Evolutionary conservation across 2,797 vertebrate species (phyloP).

Genomic region (Spinibarbus caldwelli): DNA sequence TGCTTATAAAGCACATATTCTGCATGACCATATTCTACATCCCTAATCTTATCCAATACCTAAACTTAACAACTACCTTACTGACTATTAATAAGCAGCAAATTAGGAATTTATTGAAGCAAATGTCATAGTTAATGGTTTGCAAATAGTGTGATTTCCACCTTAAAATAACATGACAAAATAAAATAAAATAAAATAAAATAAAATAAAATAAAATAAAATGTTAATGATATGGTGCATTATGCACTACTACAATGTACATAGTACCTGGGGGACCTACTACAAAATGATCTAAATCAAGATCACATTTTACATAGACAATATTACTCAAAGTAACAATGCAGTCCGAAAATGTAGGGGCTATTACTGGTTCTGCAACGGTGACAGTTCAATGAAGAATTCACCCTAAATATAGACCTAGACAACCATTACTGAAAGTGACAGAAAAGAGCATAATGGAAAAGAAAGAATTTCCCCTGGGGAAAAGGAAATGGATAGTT

Average conservation of each 20-base stretch:
- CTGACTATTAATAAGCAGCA: too few relatives aligned
- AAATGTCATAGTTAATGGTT: too few relatives aligned
- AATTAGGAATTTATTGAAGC: too few relatives aligned
- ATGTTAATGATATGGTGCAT: not conserved
- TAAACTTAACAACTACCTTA: too few relatives aligned
- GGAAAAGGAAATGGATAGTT: slow-evolving; percentile 54
- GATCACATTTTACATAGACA: not conserved
- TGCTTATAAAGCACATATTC: too few relatives aligned
- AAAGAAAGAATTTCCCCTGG: slow-evolving; percentile 40
- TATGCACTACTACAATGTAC: not conserved
- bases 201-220: too few relatives aligned
- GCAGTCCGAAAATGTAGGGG: slow-evolving; percentile 1
- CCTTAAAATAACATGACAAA: too few relatives aligned
- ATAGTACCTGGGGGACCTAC: not conserved
- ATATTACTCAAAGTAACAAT: not conserved
- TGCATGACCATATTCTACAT: too few relatives aligned
- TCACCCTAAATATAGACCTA: slow-evolving; percentile 38
- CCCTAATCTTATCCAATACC: too few relatives aligned
- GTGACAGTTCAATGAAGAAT: slow-evolving; percentile 28
- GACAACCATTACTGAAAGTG: slow-evolving; percentile 51
- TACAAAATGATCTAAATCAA: not conserved
- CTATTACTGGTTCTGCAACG: slow-evolving; percentile 6
- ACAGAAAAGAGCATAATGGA: slow-evolving; percentile 20
- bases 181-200: not conserved
- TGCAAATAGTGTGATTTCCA: too few relatives aligned